A percentile compares a stretch with the other conserved stretches of the same genome.
Evolutionary conservation across 2,113 vertebrate genomes (phyloP).

Genomic region (Aplodontia rufa): DNA sequence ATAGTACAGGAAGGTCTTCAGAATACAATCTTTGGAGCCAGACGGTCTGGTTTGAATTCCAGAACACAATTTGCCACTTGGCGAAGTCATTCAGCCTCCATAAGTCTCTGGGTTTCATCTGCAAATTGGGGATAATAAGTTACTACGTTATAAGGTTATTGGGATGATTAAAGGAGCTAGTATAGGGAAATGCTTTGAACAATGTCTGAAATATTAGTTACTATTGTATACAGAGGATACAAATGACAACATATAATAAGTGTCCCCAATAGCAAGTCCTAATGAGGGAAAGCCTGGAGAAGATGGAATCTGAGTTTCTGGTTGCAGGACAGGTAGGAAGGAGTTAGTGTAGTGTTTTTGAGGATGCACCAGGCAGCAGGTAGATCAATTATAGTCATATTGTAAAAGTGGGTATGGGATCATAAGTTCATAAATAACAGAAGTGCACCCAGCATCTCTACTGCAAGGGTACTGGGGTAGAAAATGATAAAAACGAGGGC

Average conservation of each 20-base stretch:
- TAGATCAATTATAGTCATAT: not conserved
- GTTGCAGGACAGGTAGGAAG: not conserved
- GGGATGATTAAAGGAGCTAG: not conserved
- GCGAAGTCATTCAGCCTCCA: not conserved
- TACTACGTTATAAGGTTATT: not conserved
- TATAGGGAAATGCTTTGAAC: not conserved
- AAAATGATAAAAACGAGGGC: not conserved
- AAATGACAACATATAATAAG: not conserved
- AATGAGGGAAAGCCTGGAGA: not conserved
- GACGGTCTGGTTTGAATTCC: not conserved
- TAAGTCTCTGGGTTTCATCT: not conserved
- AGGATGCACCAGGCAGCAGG: not conserved
- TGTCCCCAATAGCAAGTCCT: not conserved
- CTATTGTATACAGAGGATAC: not conserved
- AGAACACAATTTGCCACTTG: not conserved
- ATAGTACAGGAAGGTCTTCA: not conserved
- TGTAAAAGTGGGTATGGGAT: not conserved
- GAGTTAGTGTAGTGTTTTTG: too few relatives aligned
- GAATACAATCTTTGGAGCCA: not conserved
- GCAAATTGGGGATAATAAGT: not conserved
- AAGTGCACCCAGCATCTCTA: not conserved
- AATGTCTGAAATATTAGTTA: not conserved
- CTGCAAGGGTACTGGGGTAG: not conserved
- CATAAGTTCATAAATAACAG: fast-evolving
- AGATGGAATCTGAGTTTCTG: not conserved